Evolutionary conservation across 2,888 invertebrate species (phyloP), one percentile per base, ranked within the genome.

Genomic region (Eustalomyia histrio): DNA sequence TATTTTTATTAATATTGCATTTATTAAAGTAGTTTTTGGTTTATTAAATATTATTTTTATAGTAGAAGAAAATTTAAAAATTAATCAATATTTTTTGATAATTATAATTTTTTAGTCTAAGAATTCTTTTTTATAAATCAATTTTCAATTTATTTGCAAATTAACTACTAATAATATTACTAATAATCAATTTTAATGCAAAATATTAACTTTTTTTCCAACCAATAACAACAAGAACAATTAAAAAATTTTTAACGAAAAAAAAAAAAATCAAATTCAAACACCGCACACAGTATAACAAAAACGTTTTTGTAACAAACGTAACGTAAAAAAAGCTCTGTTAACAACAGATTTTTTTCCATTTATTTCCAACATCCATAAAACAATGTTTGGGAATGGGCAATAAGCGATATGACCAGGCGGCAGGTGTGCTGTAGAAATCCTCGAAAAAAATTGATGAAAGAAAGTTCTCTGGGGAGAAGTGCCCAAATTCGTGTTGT

Each of bases 401-500:
- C 93, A 93, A 93, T 88, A 93, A 93, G 93, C 93, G 92, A 93
- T 93, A 93, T 92, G 93, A 93, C 93, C 93, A 93, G 92, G 92
- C 92, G 92, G 93, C 92, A 93, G 93, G 90, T 90, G 90, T 91
- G 91, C 90, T 90, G 90, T 91, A 90, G 91, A 90, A 90, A 89
- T 91, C 91, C 90, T 90, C 91, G 90, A 89, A 86, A 88, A 39
- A 87, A 88, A 89, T 88, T 89, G 87, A 83, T 84, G 86, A 88
- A 83, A 88, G 83, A 85, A 86, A 84, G 88, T 85, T 85, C 90
- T 91, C 91, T 89, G 90, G 90, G 90, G 90, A 89, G 90, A 90
- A 90, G 90, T 87, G 88, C 90, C 91, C 88, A 90, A 88, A 87
- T 83, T 80, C 82, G 89, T 89, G 90, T 90, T 89, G 90, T 90